These are phyloP conservation scores for Sphenopsis melanotis DNA, from an alignment of 2,797 vertebrate genomes.

Conservation along the genomic window DNA sequence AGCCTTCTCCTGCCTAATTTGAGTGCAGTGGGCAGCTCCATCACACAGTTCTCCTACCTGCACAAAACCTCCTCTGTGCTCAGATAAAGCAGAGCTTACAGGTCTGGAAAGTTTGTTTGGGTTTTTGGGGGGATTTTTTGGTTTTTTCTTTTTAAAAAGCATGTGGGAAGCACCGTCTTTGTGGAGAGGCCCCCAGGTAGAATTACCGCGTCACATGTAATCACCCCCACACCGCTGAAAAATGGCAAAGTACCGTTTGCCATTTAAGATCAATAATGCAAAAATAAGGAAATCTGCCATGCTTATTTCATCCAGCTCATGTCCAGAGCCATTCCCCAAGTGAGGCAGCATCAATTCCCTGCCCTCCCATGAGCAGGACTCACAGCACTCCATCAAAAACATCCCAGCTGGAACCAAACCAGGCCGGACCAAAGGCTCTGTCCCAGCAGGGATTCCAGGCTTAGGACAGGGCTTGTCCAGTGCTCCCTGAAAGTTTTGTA, in stretches of 20 bases:
- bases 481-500: neutral
- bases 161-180: neutral
- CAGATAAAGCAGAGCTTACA: neutral
- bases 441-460: neutral
- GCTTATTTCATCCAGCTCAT: neutral
- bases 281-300: neutral
- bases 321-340: neutral
- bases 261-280: neutral
- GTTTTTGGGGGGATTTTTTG: neutral
- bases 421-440: fast-evolving
- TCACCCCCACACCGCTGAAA: too few relatives aligned
- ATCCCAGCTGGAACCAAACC: neutral
- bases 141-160: neutral
- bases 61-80: neutral
- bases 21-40: neutral
- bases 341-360: neutral
- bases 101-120: neutral
- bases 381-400: neutral
- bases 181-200: neutral
- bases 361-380: neutral
- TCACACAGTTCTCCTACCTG: neutral
- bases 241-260: fast-evolving
- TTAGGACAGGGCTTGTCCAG: neutral
- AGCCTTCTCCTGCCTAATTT: neutral
- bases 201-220: fast-evolving